These are phyloP conservation scores for Endomychus coccineus DNA, from an alignment of 2,888 invertebrate genomes.

Conservation along the genomic window DNA sequence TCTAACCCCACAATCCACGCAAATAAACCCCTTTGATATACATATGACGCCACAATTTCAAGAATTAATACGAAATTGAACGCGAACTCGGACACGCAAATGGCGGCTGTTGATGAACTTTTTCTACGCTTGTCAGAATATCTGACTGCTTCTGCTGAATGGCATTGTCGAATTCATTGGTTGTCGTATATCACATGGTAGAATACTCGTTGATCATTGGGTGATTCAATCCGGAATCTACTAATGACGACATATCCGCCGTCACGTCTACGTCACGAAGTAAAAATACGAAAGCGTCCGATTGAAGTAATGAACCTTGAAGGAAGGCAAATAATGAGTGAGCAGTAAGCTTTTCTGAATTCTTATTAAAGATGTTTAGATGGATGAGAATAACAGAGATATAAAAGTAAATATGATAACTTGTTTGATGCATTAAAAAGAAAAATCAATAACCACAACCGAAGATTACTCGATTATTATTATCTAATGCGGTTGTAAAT, in stretches of 20 bases:
- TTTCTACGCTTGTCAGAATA: conserved; percentile 90
- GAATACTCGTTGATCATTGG: conserved; percentile 39
- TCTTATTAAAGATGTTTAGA: too few species aligned
- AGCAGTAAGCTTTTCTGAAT: too few species aligned
- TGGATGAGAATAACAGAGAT: too few species aligned
- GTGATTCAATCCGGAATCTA: conserved; percentile 38
- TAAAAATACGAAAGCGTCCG: conserved; percentile 9
- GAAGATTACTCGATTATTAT: too few species aligned
- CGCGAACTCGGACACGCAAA: conserved; percentile 77
- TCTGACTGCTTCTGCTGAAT: conserved; percentile 46
- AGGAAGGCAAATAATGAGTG: neutral
- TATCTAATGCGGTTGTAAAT: too few species aligned
- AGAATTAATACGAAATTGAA: conserved; percentile 68
- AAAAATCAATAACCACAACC: too few species aligned
- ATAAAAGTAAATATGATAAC: too few species aligned
- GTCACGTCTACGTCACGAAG: conserved; percentile 39
- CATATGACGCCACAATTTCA: conserved; percentile 54
- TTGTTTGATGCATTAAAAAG: too few species aligned
- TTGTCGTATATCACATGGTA: conserved; percentile 44
- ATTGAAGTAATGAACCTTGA: conserved; percentile 13
- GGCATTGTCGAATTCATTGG: conserved; percentile 41
- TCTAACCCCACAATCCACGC: conserved; percentile 39
- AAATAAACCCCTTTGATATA: conserved; percentile 40
- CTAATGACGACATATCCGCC: conserved; percentile 42
- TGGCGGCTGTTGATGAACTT: conserved; percentile 95